phyloP scores from a whole-genome alignment of 92 coral and sea anemone genomes.

The Metridium senile region DNA sequence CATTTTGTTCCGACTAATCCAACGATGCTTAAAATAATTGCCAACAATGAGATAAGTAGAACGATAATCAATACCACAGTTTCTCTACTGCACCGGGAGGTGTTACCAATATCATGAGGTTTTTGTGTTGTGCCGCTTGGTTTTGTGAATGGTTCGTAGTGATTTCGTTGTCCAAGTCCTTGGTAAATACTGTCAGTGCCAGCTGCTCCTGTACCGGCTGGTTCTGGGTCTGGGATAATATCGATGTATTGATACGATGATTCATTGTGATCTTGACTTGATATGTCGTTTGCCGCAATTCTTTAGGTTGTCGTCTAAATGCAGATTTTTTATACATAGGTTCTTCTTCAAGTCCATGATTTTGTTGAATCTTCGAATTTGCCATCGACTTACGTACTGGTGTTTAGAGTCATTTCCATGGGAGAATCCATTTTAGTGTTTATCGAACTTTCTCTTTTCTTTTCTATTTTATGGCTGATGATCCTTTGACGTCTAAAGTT shows the following conservation, averaged over 20 bases:
- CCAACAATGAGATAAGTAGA: conserved; percentile 4
- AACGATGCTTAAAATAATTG: conserved; percentile 11
- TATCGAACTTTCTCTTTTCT: not conserved
- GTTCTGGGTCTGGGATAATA: not conserved
- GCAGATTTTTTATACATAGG: not conserved
- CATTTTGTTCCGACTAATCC: conserved; percentile 17
- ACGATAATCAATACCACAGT: not conserved
- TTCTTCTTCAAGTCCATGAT: not conserved
- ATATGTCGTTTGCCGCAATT: not conserved
- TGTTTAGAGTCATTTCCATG: not conserved
- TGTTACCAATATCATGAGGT: not conserved
- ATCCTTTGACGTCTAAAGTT: no score
- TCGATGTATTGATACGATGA: not conserved
- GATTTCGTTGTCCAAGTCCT: not conserved
- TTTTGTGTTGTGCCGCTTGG: not conserved
- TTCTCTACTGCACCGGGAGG: not conserved
- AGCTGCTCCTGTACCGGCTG: not conserved
- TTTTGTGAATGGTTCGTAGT: not conserved
- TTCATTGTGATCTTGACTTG: not conserved
- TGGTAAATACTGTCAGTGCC: not conserved
- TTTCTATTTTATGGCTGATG: no score
- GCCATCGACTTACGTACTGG: not conserved
- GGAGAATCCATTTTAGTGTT: not conserved
- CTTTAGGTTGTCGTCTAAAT: not conserved
- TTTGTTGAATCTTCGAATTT: not conserved